Percentiles rank a stretch among this genome's conserved stretches.
Evolutionary conservation across 1,140 invertebrate genomes (phyloP).

Genomic region (Magallana gigas): DNA sequence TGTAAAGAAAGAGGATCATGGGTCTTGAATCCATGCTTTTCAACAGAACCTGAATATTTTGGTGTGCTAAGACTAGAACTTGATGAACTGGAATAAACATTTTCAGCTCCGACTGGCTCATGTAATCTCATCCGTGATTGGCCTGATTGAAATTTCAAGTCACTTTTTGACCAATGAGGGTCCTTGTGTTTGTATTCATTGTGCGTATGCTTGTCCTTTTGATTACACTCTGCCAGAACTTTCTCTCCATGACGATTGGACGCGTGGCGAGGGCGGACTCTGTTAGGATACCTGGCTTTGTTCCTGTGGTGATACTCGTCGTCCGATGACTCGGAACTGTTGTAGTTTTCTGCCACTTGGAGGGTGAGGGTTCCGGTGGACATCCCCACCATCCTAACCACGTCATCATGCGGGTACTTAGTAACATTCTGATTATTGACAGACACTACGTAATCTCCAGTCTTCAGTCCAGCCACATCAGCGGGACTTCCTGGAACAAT

Average conservation of each 20-base stretch:
- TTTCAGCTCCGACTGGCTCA: slow-evolving; percentile 64
- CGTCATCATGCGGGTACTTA: slow-evolving; percentile 93
- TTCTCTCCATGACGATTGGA: slow-evolving; percentile 60
- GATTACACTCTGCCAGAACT: slow-evolving; percentile 61
- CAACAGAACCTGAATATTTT: slow-evolving; percentile 50
- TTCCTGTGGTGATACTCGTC: slow-evolving; percentile 82
- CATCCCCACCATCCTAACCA: slow-evolving; percentile 92
- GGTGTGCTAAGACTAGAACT: slow-evolving; percentile 34
- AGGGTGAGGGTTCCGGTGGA: slow-evolving; percentile 89
- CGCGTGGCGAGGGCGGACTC: slow-evolving; percentile 77
- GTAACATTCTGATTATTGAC: slow-evolving; percentile 94
- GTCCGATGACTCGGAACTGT: slow-evolving; percentile 87
- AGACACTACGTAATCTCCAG: slow-evolving; percentile 94
- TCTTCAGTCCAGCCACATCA: slow-evolving; percentile 89
- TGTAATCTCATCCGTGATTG: slow-evolving; percentile 58
- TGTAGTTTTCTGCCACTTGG: slow-evolving; percentile 91
- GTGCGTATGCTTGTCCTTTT: slow-evolving; percentile 57
- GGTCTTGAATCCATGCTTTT: slow-evolving; percentile 47
- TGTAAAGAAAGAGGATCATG: slow-evolving; percentile 52
- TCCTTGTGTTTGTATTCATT: slow-evolving; percentile 62
- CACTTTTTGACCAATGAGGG: slow-evolving; percentile 46
- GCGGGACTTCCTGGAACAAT: slow-evolving; percentile 92
- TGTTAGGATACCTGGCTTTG: slow-evolving; percentile 82
- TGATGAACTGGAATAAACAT: slow-evolving; percentile 54
- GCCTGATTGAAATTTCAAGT: slow-evolving; percentile 39